Evolutionary conservation across 2,797 vertebrate genomes (phyloP).

Genomic region (Enteromius thamalakanensis): DNA sequence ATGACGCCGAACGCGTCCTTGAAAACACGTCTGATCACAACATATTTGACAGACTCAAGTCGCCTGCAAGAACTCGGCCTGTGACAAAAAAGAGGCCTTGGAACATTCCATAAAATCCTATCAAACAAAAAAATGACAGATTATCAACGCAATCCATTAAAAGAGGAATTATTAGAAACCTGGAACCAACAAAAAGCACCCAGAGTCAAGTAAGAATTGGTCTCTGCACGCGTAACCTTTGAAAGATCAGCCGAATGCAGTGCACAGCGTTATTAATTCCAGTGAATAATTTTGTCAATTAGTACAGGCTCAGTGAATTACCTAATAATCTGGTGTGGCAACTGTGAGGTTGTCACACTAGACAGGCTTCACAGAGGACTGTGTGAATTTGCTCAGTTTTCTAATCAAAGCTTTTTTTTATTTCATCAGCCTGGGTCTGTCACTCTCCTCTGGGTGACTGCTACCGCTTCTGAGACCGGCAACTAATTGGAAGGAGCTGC

Average conservation of each 20-base stretch:
- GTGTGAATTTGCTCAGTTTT: constrained; percentile 42
- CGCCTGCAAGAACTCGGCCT: background rate
- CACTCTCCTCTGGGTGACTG: constrained; percentile 28
- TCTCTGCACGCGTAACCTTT: constrained; percentile 2
- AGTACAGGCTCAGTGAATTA: constrained; percentile 50
- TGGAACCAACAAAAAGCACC: constrained; percentile 31
- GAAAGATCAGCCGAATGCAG: constrained; percentile 27
- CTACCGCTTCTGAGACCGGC: background rate
- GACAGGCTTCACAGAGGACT: constrained; percentile 11
- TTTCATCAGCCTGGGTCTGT: constrained; percentile 16
- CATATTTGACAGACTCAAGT: background rate
- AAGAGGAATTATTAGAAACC: constrained; percentile 36
- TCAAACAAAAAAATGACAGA: constrained; percentile 4
- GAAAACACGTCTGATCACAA: constrained; percentile 31
- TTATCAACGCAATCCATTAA: constrained; percentile 39
- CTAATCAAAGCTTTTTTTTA: constrained; percentile 25
- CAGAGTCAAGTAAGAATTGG: constrained; percentile 17
- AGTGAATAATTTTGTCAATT: constrained; percentile 56
- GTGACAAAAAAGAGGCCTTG: constrained; percentile 2
- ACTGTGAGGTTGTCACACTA: constrained; percentile 36
- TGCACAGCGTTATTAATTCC: constrained; percentile 43
- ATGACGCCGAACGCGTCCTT: constrained; percentile 32
- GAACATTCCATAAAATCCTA: constrained; percentile 25
- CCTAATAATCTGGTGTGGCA: constrained; percentile 28
- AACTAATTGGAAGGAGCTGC: constrained; percentile 37